Conservation (phyloP, 2,888 invertebrate species). For the Macropis europaea region DNA sequence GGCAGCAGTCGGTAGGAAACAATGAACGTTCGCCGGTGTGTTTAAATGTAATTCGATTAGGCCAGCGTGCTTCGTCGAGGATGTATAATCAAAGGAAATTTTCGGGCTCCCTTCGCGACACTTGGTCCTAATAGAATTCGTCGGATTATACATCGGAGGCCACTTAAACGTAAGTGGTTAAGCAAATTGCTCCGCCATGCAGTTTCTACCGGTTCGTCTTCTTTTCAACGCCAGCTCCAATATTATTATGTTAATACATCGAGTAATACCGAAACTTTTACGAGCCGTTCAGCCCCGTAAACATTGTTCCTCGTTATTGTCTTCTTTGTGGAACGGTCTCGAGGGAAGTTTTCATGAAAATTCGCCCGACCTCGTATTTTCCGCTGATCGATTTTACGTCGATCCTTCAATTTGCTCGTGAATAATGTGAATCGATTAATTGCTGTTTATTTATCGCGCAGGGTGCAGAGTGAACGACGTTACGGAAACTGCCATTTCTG, state of each 20-base stretch:
- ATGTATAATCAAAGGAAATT: slow-evolving; percentile 6
- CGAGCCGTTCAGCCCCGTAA: slow-evolving; percentile 37
- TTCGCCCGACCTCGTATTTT: too few relatives aligned
- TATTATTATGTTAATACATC: slow-evolving; percentile 63
- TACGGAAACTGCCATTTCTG: too few relatives aligned
- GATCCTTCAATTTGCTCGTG: too few relatives aligned
- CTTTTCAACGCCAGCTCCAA: slow-evolving; percentile 58
- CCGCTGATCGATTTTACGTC: too few relatives aligned
- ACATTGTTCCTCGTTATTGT: slow-evolving; percentile 43
- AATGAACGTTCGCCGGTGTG: not conserved
- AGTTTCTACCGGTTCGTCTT: slow-evolving; percentile 24
- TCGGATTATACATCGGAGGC: slow-evolving; percentile 66
- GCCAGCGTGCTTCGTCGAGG: not conserved
- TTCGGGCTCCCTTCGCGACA: slow-evolving; percentile 4
- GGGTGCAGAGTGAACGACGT: too few relatives aligned
- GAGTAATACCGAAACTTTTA: slow-evolving; percentile 40
- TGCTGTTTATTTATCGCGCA: too few relatives aligned
- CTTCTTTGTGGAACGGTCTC: not conserved
- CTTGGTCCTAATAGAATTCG: slow-evolving; percentile 60
- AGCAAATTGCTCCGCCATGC: slow-evolving; percentile 61
- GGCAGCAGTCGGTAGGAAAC: not conserved
- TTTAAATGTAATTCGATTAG: not conserved
- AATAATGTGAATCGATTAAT: too few relatives aligned
- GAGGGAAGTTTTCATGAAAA: slow-evolving; percentile 8
- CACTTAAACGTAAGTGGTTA: slow-evolving; percentile 69